Evolutionary conservation across 2,888 invertebrate species (phyloP).

Genomic region (Mantis religiosa): DNA sequence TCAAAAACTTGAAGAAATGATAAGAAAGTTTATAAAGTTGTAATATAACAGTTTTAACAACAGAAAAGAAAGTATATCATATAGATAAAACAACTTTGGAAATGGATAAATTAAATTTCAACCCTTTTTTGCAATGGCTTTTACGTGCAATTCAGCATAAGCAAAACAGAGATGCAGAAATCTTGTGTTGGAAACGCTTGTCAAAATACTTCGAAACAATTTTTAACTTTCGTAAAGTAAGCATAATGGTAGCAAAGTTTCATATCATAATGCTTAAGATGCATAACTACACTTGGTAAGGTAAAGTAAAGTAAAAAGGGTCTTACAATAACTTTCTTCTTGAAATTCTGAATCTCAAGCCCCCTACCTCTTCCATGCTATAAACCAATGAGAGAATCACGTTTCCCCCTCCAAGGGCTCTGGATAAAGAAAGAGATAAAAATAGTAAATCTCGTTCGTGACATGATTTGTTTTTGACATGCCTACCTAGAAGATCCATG

Average conservation of each 20-base stretch:
- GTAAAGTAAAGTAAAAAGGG: neutral
- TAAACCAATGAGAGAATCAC: neutral
- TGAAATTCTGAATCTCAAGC: neutral
- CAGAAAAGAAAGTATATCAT: too few relatives aligned
- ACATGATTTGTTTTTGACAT: neutral
- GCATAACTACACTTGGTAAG: neutral
- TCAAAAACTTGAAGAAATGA: too few relatives aligned
- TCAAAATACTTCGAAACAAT: neutral
- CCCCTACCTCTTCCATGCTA: neutral
- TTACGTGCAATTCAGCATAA: neutral
- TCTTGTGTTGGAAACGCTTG: neutral
- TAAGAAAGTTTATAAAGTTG: too few relatives aligned
- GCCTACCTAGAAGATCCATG: neutral
- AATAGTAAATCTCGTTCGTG: neutral
- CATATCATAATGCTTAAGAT: neutral
- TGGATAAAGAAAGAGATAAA: neutral
- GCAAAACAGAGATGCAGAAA: neutral
- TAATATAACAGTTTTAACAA: too few relatives aligned
- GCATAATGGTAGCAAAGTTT: neutral
- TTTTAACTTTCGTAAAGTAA: neutral
- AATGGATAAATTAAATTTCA: too few relatives aligned
- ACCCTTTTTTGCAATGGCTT: neutral
- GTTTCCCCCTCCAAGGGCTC: neutral
- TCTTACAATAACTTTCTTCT: neutral
- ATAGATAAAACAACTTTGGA: too few relatives aligned